Evolutionary conservation across 2,797 vertebrate species (phyloP).

Genomic region (Megalops cyprinoides): DNA sequence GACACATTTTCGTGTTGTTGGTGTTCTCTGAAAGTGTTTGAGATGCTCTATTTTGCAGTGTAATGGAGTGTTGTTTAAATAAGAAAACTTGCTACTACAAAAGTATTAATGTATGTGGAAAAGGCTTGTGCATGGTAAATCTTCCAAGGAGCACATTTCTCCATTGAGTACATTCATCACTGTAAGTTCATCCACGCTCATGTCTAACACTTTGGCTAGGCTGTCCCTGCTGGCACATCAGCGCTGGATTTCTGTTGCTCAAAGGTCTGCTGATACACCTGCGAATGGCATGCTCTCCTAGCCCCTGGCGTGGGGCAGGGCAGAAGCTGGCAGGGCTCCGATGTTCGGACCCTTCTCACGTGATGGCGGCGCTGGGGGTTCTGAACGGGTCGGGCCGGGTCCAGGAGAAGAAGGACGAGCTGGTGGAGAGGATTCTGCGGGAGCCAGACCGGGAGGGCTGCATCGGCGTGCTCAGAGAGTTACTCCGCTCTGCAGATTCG

Average conservation of each 20-base stretch:
- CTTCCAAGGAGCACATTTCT: too few species aligned
- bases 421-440: conserved; percentile 40
- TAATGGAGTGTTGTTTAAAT: too few species aligned
- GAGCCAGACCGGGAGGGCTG: conserved; percentile 33
- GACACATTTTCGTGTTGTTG: neutral
- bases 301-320: neutral
- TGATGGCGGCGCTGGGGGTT: conserved; percentile 41
- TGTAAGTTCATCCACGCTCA: too few species aligned
- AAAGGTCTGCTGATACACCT: neutral
- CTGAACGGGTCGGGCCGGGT: conserved; percentile 28
- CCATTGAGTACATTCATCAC: too few species aligned
- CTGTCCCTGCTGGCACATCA: neutral
- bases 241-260: neutral
- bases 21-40: neutral
- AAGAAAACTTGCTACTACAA: too few species aligned
- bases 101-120: too few species aligned
- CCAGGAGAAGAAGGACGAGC: conserved; percentile 38
- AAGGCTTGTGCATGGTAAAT: too few species aligned
- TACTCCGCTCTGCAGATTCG: conserved; percentile 42
- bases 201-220: neutral
- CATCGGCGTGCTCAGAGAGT: conserved; percentile 36
- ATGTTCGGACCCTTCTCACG: conserved; percentile 36
- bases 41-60: too few species aligned
- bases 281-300: conserved; percentile 25
- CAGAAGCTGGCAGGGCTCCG: conserved; percentile 38